Base-by-base conservation (phyloP, 2,113 vertebrate genomes). In the Trochalopteron elliotii region DNA sequence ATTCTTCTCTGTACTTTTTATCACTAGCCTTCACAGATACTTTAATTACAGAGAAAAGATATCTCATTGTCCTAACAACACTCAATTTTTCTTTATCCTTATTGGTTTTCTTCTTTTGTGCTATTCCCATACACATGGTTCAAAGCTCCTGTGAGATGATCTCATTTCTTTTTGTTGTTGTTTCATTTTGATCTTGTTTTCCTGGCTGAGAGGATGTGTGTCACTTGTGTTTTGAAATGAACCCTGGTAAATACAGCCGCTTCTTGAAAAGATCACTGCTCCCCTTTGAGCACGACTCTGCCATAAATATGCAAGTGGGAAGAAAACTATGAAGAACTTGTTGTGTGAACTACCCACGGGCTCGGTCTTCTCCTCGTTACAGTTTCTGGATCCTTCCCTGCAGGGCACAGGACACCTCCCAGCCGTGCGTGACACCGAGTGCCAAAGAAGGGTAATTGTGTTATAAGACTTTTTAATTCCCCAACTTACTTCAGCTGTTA, bases 401-500 rank as follows among this genome's bases (percentile, higher is more conserved):
- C 27, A 30, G 85, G 59, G 68, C 89, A 65, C 79, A 31, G 39
- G 21, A 81, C 68, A 92, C 71, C 89, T 93, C 95, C 63, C 53
- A 40, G 59, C 63, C 42, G 18, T 72, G 61, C 33, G 30, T 44
- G 59, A 35, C 93, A 90, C 60, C 18, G 7, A 47, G 69, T 63
- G 91, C 89, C 93, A 64, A 96, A 92, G 82, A 47, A 60, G 87
- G 79, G 13, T 75, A 86, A 90, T 80, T 94, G 93, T 89, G 59
- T 16, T 87, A 22, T 40, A 93, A 91, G 93, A 44, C 76, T 83
- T 87, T 82, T 82, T 97, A 92, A 93, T 92, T 96, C 96, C 75
- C 95, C 90, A 91, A 69, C 87, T 94, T 95, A 96, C 69, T 97
- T 97, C 97, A 97, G 96, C 97, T 97, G 96, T 96, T 93, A 96